phyloP scores from a whole-genome alignment of 2,113 vertebrate genomes.

The Falco punctatus region DNA sequence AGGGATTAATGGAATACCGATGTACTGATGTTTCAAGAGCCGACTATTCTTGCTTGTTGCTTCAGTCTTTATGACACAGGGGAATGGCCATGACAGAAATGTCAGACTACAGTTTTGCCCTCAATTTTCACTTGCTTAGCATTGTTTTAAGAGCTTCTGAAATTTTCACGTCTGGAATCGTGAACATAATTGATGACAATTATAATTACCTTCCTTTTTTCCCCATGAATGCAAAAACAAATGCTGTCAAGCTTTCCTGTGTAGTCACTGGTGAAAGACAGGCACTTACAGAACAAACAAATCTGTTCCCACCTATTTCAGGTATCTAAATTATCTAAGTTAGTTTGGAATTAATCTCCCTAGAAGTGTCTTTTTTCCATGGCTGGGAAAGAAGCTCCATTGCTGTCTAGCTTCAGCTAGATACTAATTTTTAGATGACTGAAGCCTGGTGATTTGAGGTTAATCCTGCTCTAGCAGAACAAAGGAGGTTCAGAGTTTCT shows the following conservation, averaged over 20 bases:
- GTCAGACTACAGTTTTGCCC: not conserved
- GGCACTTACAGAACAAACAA: not conserved
- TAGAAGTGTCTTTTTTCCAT: not conserved
- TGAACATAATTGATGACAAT: not conserved
- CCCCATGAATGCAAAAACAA: not conserved
- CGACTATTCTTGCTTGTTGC: not conserved
- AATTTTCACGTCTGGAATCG: not conserved
- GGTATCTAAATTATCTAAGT: not conserved
- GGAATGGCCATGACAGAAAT: not conserved
- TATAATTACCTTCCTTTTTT: not conserved
- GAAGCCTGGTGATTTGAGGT: not conserved
- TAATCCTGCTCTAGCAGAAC: not conserved
- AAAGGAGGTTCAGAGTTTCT: not conserved
- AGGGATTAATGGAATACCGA: not conserved
- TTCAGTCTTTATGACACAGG: not conserved
- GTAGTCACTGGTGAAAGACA: not conserved
- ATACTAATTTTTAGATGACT: not conserved
- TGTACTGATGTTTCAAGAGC: not conserved
- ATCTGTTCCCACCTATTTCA: not conserved
- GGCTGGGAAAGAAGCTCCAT: not conserved
- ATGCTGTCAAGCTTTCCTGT: not conserved
- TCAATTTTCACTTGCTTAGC: not conserved
- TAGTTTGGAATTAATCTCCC: not conserved
- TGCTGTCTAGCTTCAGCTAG: not conserved
- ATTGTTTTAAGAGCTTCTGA: not conserved